Base-by-base conservation (phyloP, 2,797 vertebrate genomes). In the Silurus aristotelis region DNA sequence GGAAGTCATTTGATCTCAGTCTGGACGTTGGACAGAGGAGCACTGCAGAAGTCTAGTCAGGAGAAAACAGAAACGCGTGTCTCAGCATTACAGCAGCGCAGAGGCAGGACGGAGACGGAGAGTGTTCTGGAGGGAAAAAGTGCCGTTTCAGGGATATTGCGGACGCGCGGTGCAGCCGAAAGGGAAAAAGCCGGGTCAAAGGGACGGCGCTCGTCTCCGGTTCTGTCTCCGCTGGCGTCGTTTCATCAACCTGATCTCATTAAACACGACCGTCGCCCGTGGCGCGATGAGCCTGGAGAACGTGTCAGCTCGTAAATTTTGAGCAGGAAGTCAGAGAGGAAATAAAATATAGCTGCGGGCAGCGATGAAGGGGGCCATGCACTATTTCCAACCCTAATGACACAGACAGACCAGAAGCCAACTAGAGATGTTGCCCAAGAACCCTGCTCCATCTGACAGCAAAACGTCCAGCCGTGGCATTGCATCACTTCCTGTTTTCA, bases 171-270 rank as follows among this genome's bases (percentile, higher is more conserved):
- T 1, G 75, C 25, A 58, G 75, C 75, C 2, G 27, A 77, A 77
- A 60, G 38, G 17, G 55, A 77, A 77, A 38, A 58, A 20, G 27
- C 38, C 55, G 3, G 75, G 75, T 77, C 75, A 77, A 31, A 60
- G 75, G 25, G 15, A 6, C 9, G 0, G 55, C 2, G 55, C 38
- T 77, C 58, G 19, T 76, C 73, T 19, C 52, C 52, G 10, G 25
- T 19, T 56, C 73, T 9, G 52, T n/a, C 71, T 73, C 71, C 8
- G 43, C 71, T 7, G 46, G 6, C 25, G n/a, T 73, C 48, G 52
- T 77, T 77, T 77, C 75, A 77, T 77, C 25, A 77, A 58, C 75
- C 75, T 20, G 25, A 60, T 31, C 75, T 77, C 55, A 31, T 77
- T 77, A 77, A 60, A 58, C 55, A 77, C 27, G 14, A 17, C 70